Evolutionary conservation across 2,888 invertebrate species (phyloP), one percentile per base, ranked within the genome.

Genomic region (Rhagonycha lutea): DNA sequence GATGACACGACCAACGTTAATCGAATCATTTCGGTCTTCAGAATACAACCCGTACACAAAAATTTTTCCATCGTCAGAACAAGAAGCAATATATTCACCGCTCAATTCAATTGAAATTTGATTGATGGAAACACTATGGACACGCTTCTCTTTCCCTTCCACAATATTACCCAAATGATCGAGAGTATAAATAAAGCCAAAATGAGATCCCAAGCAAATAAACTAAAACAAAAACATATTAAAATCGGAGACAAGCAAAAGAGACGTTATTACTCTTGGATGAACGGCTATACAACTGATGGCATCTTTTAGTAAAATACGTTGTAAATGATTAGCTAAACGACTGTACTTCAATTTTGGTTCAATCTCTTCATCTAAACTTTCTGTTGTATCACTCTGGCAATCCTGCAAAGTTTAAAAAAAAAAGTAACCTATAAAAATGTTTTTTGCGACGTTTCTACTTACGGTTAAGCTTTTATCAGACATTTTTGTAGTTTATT

Each of bases 211-310:
- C 78, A 98, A 89, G 83, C 97, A 97, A 70, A 98, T 91, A 88
- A 98, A 98, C 94, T 95, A 82, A 69, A 87, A 85, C 8, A 14
- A 61, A 47, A 0, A 8, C 11, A 10, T 23, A 7, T n/a, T 32
- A 23, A 47, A 11, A 68, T 24, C 10, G 8, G 2, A 14, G 14
- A 14, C n/a, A 24, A 23, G n/a, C n/a, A 5, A n/a, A 14, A 60
- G 1, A 69, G 7, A 47, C 2, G 12, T 61, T 78, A 75, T 73
- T 84, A 95, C 95, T 90, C 98, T 98, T 9, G 96, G 92, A 88
- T 98, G 97, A 63, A 98, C 96, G 78, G 96, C 95, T 83, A 98
- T 94, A 86, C 97, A 98, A 86, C 96, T 97, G 70, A 96, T 96
- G 81, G 95, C 94, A 87, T 96, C 95, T 84, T 94, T 95, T 84